phyloP scores from a whole-genome alignment of 2,888 invertebrate genomes.

The Synanthedon andrenaeformis region DNA sequence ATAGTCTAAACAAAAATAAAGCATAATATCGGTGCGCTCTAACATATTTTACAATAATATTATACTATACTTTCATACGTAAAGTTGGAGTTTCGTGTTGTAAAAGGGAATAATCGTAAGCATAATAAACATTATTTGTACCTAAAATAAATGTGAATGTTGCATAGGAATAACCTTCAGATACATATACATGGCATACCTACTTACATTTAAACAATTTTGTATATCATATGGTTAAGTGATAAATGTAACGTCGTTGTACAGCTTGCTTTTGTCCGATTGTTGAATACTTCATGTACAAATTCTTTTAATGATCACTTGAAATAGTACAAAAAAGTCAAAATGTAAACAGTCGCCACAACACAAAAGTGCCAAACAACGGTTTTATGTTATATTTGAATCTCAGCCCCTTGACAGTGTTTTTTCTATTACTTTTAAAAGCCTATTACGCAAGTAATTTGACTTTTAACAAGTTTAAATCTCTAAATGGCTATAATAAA shows the following conservation, averaged over 20 bases:
- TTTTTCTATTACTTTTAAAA: not conserved
- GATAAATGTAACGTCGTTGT: conserved; percentile 10
- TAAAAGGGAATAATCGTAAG: conserved; percentile 8
- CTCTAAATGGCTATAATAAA: no score
- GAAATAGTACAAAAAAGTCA: conserved; percentile 40
- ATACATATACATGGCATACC: conserved; percentile 20
- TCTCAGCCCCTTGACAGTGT: no score
- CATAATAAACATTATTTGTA: conserved; percentile 34
- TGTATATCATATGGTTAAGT: conserved; percentile 22
- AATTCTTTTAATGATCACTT: conserved; percentile 16
- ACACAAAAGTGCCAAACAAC: conserved; percentile 54
- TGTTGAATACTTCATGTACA: conserved; percentile 8
- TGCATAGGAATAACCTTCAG: conserved; percentile 31
- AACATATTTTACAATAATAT: not conserved
- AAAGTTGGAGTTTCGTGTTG: conserved; percentile 21
- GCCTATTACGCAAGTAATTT: conserved; percentile 1
- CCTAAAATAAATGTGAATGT: conserved; percentile 42
- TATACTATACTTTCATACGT: conserved; percentile 24
- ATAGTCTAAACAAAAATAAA: conserved; percentile 2
- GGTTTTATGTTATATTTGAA: conserved; percentile 17
- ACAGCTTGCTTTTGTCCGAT: conserved; percentile 48
- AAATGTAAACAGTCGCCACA: conserved; percentile 24
- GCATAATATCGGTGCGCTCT: conserved; percentile 4
- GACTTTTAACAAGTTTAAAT: no score
- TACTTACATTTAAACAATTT: conserved; percentile 17